Evolutionary conservation across 1,140 invertebrate species (phyloP).

Genomic region (Sinella curviseta): DNA sequence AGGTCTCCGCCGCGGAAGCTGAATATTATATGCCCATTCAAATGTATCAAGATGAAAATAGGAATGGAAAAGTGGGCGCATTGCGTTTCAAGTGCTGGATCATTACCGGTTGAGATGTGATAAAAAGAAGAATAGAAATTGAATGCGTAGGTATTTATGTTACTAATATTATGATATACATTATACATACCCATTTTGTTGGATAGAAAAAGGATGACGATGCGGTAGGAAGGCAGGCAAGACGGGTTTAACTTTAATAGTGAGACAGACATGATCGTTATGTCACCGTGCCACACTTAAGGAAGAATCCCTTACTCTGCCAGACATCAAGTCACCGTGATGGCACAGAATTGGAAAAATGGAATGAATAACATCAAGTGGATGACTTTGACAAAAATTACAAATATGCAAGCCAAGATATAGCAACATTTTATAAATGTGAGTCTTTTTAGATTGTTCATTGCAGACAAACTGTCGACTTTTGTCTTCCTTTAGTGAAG

Average conservation of each 20-base stretch:
- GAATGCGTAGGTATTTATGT: too few species aligned
- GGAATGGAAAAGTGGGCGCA: background rate
- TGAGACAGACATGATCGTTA: too few species aligned
- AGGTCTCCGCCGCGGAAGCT: background rate
- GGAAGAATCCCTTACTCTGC: background rate
- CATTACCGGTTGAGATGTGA: background rate
- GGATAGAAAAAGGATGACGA: too few species aligned
- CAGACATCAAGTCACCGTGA: background rate
- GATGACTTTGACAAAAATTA: background rate
- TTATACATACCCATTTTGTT: background rate
- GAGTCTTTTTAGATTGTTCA: background rate
- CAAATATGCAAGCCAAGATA: too few species aligned
- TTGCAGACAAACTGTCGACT: too few species aligned
- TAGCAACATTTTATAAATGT: background rate
- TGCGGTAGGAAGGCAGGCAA: too few species aligned
- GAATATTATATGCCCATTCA: background rate
- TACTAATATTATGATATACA: too few species aligned
- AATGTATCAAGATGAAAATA: too few species aligned
- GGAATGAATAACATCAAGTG: background rate
- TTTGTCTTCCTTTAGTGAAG: too few species aligned
- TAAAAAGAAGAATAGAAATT: too few species aligned
- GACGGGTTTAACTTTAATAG: too few species aligned
- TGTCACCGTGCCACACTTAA: too few species aligned
- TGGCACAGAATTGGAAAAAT: background rate
- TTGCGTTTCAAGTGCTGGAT: constrained; percentile 1